Percentiles rank a stretch among this genome's conserved stretches.
phyloP scores from a whole-genome alignment of 2,888 invertebrate genomes.

The Drosophila bunnanda region DNA sequence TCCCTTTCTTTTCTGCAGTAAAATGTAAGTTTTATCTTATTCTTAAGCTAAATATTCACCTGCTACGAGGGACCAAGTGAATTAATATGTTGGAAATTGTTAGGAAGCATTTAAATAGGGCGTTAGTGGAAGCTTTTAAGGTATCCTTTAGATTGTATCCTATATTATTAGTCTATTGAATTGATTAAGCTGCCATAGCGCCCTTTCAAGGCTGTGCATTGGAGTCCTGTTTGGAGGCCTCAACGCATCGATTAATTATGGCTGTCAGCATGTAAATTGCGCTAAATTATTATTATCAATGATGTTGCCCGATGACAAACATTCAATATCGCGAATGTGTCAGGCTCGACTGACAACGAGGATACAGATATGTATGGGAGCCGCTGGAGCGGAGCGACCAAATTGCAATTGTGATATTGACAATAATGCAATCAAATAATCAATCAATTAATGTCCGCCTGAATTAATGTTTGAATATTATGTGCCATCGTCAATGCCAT shows the following conservation, averaged over 20 bases:
- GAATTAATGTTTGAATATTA: constrained; percentile 75
- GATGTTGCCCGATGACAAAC: constrained; percentile 41
- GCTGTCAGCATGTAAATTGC: constrained; percentile 73
- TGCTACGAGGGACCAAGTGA: constrained; percentile 6
- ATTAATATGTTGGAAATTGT: constrained; percentile 4
- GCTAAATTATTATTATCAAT: constrained; percentile 72
- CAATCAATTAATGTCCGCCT: constrained; percentile 78
- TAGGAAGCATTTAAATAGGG: neutral
- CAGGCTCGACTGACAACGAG: constrained; percentile 27
- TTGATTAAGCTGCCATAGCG: constrained; percentile 4
- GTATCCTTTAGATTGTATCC: neutral
- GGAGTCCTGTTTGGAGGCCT: constrained; percentile 6
- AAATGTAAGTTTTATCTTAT: constrained; percentile 28
- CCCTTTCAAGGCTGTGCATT: neutral
- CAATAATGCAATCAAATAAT: constrained; percentile 81
- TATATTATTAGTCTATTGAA: neutral
- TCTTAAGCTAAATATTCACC: constrained; percentile 37
- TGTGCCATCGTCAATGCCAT: constrained; percentile 74
- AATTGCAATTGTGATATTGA: constrained; percentile 73
- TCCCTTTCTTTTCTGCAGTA: constrained; percentile 17
- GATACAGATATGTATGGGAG: constrained; percentile 13
- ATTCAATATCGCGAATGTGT: constrained; percentile 41
- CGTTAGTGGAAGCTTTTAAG: neutral
- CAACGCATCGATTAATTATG: constrained; percentile 67
- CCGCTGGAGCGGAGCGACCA: constrained; percentile 37